Base-by-base conservation (phyloP, 2,797 vertebrate genomes). In the Manis crassicaudata region DNA sequence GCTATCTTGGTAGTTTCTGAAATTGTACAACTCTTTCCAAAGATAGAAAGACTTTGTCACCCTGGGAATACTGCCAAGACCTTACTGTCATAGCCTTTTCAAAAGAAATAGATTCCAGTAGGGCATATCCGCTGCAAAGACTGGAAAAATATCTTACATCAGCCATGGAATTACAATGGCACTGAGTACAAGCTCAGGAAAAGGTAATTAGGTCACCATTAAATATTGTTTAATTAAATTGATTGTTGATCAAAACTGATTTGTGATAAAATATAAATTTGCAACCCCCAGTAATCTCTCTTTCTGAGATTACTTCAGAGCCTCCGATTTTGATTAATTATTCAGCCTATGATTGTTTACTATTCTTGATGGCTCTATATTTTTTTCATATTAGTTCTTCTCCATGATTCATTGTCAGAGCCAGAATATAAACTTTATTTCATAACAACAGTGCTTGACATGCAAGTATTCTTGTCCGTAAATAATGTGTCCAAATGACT, bases 11-110 rank as follows among this genome's bases (percentile, higher is more conserved):
- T 81, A 85, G 37, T 90, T 95, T 95, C 52, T 82, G 63, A 93
- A 97, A 95, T 1, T 80, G 67, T 83, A 46, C 63, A 88, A 84
- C 52, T 92, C 52, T 97, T 95, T 87, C 76, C 58, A 96, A 88
- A 96, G 84, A 93, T 18, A 92, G 93, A 89, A 95, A 89, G 37
- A 81, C 32, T 56, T 93, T 85, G 72, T 70, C 35, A 88, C 32
- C 54, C 58, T 92, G n/a, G 46, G 37, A 92, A 79, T n/a, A 86
- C 18, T 90, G 90, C 65, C 89, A 94, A 95, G 46, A 65, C 8
- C 46, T 97, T 85, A 60, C 77, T 95, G 52, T 70, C 84, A 96
- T 75, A 93, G 56, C 1, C 27, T 96, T 92, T 58, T 94, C 67
- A 90, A 90, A 46, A 85, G n/a, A 94, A 93, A 88, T 54, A 83